Percentiles rank a stretch among this genome's conserved stretches.
Evolutionary conservation across 2,113 vertebrate species (phyloP).

Genomic region (Eonycteris spelaea): DNA sequence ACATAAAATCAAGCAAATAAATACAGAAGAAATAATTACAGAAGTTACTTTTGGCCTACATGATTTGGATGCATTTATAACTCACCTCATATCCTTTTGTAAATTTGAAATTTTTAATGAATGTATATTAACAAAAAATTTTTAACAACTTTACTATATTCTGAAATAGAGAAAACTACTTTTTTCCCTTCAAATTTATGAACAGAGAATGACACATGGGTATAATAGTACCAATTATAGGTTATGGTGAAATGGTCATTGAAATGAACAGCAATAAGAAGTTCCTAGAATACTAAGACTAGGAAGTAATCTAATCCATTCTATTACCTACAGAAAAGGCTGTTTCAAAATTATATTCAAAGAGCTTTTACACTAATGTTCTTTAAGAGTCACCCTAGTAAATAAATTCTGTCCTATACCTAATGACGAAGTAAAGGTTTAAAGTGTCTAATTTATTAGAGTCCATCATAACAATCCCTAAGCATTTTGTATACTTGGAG

Average conservation of each 20-base stretch:
- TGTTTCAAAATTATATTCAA: conserved; percentile 23
- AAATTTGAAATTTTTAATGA: conserved; percentile 27
- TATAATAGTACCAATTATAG: not conserved
- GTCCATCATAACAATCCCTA: not conserved
- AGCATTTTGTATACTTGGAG: not conserved
- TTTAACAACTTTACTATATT: not conserved
- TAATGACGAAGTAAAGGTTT: not conserved
- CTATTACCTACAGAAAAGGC: not conserved
- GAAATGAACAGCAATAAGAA: not conserved
- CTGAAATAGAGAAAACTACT: conserved; percentile 47
- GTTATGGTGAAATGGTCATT: not conserved
- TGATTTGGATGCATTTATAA: not conserved
- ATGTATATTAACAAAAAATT: not conserved
- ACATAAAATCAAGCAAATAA: conserved; percentile 44
- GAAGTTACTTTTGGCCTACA: not conserved
- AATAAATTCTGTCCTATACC: not conserved
- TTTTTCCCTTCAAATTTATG: not conserved
- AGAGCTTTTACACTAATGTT: not conserved
- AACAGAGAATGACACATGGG: not conserved
- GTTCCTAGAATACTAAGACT: not conserved
- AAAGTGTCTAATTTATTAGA: no score
- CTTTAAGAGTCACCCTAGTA: not conserved
- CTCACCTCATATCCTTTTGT: not conserved
- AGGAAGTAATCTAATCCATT: conserved; percentile 22
- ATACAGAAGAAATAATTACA: not conserved